Percentiles rank a stretch among this genome's conserved stretches.
These are phyloP conservation scores for Phortica magna DNA, from an alignment of 2,888 invertebrate genomes.

Conservation along the genomic window DNA sequence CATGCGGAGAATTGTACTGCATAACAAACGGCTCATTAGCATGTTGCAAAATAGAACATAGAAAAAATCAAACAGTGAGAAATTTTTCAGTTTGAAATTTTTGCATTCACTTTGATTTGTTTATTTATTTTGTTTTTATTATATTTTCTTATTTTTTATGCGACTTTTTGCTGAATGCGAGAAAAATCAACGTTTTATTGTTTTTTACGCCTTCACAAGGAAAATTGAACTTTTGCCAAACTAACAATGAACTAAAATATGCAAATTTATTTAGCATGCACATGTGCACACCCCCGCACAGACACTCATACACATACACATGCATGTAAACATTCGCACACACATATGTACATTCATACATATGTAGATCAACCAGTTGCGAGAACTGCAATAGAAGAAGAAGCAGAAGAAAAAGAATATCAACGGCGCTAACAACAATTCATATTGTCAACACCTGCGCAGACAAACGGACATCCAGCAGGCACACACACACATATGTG, in stretches of 20 bases:
- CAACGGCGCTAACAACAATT: conserved; percentile 54
- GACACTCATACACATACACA: conserved; percentile 22
- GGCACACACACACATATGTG: conserved; percentile 32
- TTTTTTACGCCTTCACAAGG: conserved; percentile 40
- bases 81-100: background rate
- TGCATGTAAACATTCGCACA: no score
- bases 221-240: conserved; percentile 73
- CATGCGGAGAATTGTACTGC: conserved; percentile 53
- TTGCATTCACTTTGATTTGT: no score
- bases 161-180: background rate
- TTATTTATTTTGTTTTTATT: conserved; percentile 15
- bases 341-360: no score
- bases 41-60: conserved; percentile 44
- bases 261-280: conserved; percentile 70
- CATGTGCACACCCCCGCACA: conserved; percentile 37
- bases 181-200: background rate
- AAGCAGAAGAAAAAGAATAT: conserved; percentile 53
- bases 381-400: conserved; percentile 42
- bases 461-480: conserved; percentile 35
- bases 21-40: conserved; percentile 67
- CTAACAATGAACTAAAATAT: conserved; percentile 69
- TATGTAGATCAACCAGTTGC: conserved; percentile 11
- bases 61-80: conserved; percentile 10
- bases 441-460: conserved; percentile 63
- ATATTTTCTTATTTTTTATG: background rate